Evolutionary conservation across 1,140 invertebrate genomes (phyloP).

Genomic region (Phymorhynchus buccinoides): DNA sequence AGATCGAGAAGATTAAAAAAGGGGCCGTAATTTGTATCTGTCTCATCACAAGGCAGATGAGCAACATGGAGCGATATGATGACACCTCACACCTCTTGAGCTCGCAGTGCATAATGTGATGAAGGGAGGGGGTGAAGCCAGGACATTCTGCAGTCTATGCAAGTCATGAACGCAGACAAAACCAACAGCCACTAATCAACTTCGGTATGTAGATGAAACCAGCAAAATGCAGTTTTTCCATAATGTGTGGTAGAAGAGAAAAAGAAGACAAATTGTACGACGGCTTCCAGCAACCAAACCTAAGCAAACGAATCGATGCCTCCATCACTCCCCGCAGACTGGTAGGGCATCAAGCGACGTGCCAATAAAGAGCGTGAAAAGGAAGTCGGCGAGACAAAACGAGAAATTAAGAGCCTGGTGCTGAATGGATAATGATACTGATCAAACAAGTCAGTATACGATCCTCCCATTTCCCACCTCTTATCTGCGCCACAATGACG

Average conservation of each 20-base stretch:
- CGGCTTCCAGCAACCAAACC: neutral
- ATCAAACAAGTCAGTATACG: neutral
- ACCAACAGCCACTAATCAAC: neutral
- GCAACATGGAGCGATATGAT: neutral
- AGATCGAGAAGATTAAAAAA: no score
- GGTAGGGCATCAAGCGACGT: neutral
- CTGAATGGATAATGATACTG: neutral
- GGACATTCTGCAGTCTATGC: neutral
- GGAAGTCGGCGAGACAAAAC: constrained; percentile 6
- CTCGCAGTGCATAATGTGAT: neutral
- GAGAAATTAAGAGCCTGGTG: neutral
- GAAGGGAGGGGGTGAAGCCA: neutral
- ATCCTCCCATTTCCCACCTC: neutral
- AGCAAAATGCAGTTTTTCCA: neutral
- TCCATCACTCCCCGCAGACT: no score
- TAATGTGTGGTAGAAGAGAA: neutral
- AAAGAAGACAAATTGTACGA: neutral
- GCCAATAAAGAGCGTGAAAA: neutral
- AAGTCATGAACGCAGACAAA: constrained; percentile 6
- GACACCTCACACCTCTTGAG: neutral
- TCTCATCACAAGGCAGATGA: neutral
- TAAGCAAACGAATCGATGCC: neutral
- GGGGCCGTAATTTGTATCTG: neutral
- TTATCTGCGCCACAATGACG: neutral
- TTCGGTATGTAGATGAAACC: neutral